Evolutionary conservation across 2,113 vertebrate genomes (phyloP).

Genomic region (Origma solitaria): DNA sequence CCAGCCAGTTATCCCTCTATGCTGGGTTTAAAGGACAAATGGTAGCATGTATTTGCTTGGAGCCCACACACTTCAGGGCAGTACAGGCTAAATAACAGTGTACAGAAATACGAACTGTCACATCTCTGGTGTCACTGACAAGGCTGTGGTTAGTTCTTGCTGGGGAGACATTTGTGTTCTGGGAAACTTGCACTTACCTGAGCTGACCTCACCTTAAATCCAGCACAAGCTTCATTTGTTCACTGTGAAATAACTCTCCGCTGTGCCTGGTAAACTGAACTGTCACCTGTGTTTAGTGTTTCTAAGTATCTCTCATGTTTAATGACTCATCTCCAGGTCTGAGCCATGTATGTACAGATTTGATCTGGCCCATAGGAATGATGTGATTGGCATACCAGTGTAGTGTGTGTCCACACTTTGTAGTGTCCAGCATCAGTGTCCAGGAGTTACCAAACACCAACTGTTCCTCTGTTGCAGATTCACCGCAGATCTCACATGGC

Average conservation of each 20-base stretch:
- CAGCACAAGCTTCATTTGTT: background rate
- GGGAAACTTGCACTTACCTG: background rate
- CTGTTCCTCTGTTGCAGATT: slow-evolving; percentile 43
- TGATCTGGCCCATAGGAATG: background rate
- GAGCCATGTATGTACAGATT: background rate
- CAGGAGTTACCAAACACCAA: background rate
- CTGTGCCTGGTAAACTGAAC: background rate
- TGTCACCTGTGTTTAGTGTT: background rate
- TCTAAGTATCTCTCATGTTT: background rate
- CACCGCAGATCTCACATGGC: background rate
- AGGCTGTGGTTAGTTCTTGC: background rate
- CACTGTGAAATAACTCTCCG: background rate
- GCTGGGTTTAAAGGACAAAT: background rate
- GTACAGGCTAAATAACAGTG: background rate
- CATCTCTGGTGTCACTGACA: background rate
- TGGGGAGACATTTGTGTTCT: background rate
- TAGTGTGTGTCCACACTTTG: background rate
- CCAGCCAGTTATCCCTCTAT: background rate
- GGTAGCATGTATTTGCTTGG: background rate
- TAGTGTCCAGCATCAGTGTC: background rate
- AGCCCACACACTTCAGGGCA: background rate
- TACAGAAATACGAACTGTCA: background rate
- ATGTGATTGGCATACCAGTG: background rate
- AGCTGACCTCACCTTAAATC: background rate
- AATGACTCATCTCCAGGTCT: background rate